A percentile compares a stretch with the other conserved stretches of the same genome.
Evolutionary conservation across 2,888 invertebrate genomes (phyloP).

Genomic region (Cephus spinipes): DNA sequence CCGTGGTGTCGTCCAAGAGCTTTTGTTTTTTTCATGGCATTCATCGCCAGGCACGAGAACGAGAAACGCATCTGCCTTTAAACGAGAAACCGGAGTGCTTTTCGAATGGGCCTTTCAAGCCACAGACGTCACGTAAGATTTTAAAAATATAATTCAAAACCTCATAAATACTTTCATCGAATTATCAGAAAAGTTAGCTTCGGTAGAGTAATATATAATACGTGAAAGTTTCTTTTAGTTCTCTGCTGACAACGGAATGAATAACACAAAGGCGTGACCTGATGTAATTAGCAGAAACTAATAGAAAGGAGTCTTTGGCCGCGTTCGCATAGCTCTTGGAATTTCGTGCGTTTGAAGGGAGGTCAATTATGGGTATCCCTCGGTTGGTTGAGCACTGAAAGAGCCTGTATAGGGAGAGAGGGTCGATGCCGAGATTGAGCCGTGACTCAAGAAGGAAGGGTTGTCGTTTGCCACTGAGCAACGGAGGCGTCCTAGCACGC

Average conservation of each 20-base stretch:
- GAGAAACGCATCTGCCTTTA: neutral
- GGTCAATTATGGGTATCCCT: neutral
- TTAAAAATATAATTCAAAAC: neutral
- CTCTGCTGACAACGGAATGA: neutral
- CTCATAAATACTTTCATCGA: neutral
- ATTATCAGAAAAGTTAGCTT: neutral
- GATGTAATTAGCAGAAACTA: neutral
- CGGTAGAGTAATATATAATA: neutral
- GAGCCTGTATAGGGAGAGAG: neutral
- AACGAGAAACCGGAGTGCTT: neutral
- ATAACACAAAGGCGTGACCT: neutral
- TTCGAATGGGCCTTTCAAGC: neutral
- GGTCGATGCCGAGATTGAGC: too few relatives aligned
- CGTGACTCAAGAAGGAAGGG: too few relatives aligned
- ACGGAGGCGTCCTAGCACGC: too few relatives aligned
- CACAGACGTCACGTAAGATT: neutral
- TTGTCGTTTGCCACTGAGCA: too few relatives aligned
- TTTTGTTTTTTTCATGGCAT: neutral
- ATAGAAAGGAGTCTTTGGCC: neutral
- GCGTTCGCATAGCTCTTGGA: conserved; percentile 5
- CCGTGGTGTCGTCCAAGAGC: neutral
- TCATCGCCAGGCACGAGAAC: neutral
- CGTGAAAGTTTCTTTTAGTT: neutral
- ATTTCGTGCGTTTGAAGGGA: neutral
- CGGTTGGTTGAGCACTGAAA: neutral